Base-by-base conservation (phyloP, 2,113 vertebrate genomes). In the Anguilla rostrata region DNA sequence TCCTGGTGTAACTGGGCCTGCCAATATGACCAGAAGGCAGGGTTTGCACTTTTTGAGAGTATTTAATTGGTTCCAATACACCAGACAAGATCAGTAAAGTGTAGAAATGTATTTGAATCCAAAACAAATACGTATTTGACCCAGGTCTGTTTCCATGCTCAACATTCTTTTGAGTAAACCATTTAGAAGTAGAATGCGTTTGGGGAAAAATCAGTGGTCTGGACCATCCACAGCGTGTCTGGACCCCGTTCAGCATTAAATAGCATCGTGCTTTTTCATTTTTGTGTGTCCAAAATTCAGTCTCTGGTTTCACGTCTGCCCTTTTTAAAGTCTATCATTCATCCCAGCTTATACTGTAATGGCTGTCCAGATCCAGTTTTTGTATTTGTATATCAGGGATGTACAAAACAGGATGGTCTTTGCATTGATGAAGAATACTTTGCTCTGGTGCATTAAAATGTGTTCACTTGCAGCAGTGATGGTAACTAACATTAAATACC, bases 401-500 rank as follows among this genome's bases (percentile, higher is more conserved):
- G 81, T 46, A 82, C 12, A 53, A 49, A 82, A 49, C 49, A 82
- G 4, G 40, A n/a, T 29, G 41, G 29, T 20, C 26, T 18, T 46
- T 49, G 43, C 16, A 49, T 82, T 8, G 20, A 49, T n/a, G 46
- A 82, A n/a, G 22, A 26, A 11, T 82, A 29, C 79, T 81, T 81
- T 7, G 34, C 20, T 43, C 16, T 11, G 12, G 43, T 43, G 22
- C 43, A 53, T 82, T 49, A 14, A 82, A 75, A 75, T 75, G n/a
- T 75, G n/a, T 34, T n/a, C 71, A 75, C 26, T n/a, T 82, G 81
- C 18, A 3, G 29, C 41, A 49, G 46, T 82, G 12, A 46, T 16
- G 11, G 81, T 26, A 82, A 82, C 80, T 82, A 49, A 53, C 12
- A 82, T 49, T 49, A 14, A 18, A 82, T 82, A 82, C 43, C 43